Percentiles rank a stretch among this genome's conserved stretches.
phyloP scores from a whole-genome alignment of 2,888 invertebrate genomes.

The Ellobium chinense region DNA sequence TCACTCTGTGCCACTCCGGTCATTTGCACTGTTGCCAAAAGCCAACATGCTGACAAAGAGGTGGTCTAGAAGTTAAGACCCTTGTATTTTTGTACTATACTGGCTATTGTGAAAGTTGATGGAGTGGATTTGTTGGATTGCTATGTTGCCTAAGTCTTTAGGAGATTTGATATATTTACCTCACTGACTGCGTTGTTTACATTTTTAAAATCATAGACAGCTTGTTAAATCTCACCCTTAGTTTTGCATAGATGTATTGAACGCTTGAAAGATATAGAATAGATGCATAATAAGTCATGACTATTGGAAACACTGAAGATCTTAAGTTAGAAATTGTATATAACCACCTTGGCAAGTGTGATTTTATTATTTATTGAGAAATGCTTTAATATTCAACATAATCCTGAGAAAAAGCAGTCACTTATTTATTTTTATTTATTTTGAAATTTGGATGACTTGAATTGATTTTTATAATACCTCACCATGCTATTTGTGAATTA shows the following conservation, averaged over 20 bases:
- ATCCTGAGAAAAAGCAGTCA: background rate
- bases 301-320: background rate
- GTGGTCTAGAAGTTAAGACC: too few species aligned
- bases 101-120: too few species aligned
- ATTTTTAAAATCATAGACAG: background rate
- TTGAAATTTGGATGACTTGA: background rate
- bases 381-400: conserved; percentile 2
- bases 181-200: background rate
- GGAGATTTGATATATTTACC: background rate
- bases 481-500: background rate
- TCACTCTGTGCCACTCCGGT: too few species aligned
- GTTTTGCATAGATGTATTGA: background rate
- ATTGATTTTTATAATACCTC: background rate
- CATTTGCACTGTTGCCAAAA: background rate
- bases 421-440: conserved; percentile 6
- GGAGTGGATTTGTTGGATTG: background rate
- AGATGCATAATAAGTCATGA: background rate
- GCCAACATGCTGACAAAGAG: background rate
- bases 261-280: background rate
- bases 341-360: conserved; percentile 4
- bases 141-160: background rate
- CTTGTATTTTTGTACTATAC: too few species aligned
- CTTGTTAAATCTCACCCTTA: background rate
- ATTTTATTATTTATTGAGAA: conserved; percentile 10
- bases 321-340: background rate